Evolutionary conservation across 2,888 invertebrate species (phyloP), one percentile per base, ranked within the genome.

Genomic region (Tachystola acroxantha): DNA sequence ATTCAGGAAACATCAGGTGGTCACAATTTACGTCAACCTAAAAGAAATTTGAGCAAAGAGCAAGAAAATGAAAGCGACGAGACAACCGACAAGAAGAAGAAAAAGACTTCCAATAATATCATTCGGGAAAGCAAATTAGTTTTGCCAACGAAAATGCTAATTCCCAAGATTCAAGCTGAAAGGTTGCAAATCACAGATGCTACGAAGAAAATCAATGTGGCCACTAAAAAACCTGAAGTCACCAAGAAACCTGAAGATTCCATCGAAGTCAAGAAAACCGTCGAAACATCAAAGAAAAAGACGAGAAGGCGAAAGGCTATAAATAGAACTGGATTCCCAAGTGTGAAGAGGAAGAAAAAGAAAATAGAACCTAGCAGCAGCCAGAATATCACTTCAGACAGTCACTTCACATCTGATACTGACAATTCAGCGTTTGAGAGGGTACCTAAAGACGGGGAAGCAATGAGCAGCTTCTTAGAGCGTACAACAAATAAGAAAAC

Each of bases 271-370:
- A 80, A 76, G 57, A 42, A 30, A 7, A 45, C 59, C 13, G 39
- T 37, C 13, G 79, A 80, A 3, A 36, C 48, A 0, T 55, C 58
- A 16, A 81, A 79, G 50, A 85, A 89, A 42, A 89, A 88, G 59
- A 67, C 88, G 1, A 89, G 90, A 54, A 89, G 94, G 51, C 89
- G 95, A 26, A 93, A 95, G 66, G 91, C 94, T 11, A 92, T 94
- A 27, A 96, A 96, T 64, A 88, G 95, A 52, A 96, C 96, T 10
- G 96, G 96, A 2, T 96, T 96, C 68, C 96, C 96, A 0, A 94
- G 91, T 12, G 84, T 94, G 10, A 94, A 94, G 59, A 93, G 91
- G 64, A 96, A 95, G 75, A 96, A 95, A 65, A 93, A 94, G 65
- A 93, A 91, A 57, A 47, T 76, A 33, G 84, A 82, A 43, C 49